Evolutionary conservation across 2,797 vertebrate genomes (phyloP).

Genomic region (Leucoraja ocellata): DNA sequence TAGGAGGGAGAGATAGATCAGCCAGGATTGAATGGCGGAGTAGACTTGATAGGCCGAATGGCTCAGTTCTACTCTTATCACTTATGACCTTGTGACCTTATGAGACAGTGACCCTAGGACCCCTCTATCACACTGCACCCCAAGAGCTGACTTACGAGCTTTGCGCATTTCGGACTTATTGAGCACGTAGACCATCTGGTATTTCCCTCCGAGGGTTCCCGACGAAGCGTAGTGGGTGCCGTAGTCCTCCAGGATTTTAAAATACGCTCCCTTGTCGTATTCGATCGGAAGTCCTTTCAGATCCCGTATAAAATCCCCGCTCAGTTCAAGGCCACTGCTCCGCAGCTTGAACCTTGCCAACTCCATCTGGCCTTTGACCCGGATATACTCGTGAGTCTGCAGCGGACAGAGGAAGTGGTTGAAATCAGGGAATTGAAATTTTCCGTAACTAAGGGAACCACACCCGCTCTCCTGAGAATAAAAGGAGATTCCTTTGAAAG

Average conservation of each 20-base stretch:
- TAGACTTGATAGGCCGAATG: no score
- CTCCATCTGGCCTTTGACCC: slow-evolving; percentile 68
- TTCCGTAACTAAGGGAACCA: not conserved
- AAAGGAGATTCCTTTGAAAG: no score
- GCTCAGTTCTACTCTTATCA: no score
- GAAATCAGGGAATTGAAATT: not conserved
- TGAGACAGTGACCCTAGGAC: no score
- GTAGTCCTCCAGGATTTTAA: slow-evolving; percentile 79
- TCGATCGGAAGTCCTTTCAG: slow-evolving; percentile 61
- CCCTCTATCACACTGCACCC: not conserved
- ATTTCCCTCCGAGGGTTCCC: slow-evolving; percentile 74
- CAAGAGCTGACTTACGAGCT: slow-evolving; percentile 49
- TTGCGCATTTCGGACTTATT: slow-evolving; percentile 56
- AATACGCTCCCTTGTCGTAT: slow-evolving; percentile 82
- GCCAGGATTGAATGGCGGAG: no score
- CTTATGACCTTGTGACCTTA: no score
- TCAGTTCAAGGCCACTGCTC: slow-evolving; percentile 55
- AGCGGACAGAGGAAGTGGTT: not conserved
- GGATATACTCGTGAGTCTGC: slow-evolving; percentile 69
- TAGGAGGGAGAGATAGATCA: no score
- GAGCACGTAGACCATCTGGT: slow-evolving; percentile 77
- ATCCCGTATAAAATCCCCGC: slow-evolving; percentile 63
- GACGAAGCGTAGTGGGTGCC: slow-evolving; percentile 80
- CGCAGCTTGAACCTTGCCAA: slow-evolving; percentile 74
- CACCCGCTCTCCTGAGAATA: no score